A percentile compares a stretch with the other conserved stretches of the same genome.
Evolutionary conservation across 2,113 vertebrate genomes (phyloP).

Genomic region (Lycaon pictus): DNA sequence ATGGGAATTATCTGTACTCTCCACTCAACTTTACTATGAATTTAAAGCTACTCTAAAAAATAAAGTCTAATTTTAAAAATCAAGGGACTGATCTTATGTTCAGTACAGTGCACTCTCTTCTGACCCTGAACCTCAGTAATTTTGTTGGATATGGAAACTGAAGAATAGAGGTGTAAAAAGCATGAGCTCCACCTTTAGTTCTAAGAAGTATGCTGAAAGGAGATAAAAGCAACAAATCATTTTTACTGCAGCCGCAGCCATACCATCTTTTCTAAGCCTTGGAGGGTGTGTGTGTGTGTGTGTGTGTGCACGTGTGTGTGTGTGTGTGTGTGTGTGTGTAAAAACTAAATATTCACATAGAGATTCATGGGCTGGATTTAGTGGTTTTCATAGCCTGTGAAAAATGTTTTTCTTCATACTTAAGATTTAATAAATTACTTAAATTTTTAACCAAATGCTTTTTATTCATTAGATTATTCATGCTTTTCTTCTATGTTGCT

Average conservation of each 20-base stretch:
- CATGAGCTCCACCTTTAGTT: background rate
- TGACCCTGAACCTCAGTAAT: background rate
- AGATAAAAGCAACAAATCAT: background rate
- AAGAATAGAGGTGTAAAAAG: background rate
- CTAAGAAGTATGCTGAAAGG: background rate
- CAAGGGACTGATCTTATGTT: background rate
- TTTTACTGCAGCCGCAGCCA: background rate
- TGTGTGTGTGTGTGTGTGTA: background rate
- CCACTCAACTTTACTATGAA: background rate
- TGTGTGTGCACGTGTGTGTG: background rate
- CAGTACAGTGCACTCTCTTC: background rate
- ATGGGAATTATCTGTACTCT: background rate
- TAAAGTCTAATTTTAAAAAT: background rate
- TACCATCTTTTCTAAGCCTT: background rate
- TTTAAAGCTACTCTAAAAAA: constrained; percentile 43
- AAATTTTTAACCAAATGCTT: constrained; percentile 26
- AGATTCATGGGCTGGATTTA: constrained; percentile 47
- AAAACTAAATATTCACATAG: constrained; percentile 28
- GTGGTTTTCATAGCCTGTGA: constrained; percentile 9
- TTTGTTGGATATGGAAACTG: background rate
- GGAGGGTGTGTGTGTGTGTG: background rate
- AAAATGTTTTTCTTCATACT: constrained; percentile 38
- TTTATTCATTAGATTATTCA: constrained; percentile 43
- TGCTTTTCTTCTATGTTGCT: background rate
- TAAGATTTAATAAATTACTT: constrained; percentile 64